Conservation (phyloP, 1,140 invertebrate genomes). For the Listronotus oregonensis region DNA sequence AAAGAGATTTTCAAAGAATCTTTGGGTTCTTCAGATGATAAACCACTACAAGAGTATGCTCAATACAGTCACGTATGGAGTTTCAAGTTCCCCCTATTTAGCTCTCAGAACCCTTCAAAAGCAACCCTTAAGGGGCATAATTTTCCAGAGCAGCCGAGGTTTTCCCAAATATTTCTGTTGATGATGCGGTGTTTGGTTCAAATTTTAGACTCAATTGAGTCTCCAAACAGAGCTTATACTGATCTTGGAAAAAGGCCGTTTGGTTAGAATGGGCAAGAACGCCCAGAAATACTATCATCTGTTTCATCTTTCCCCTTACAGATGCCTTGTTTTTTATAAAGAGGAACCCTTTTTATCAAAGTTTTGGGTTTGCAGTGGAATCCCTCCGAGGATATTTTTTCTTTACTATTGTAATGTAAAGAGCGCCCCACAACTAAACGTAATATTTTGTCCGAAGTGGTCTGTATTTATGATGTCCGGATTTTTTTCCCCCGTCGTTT, state of each 20-base stretch:
- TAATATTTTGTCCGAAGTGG: no score
- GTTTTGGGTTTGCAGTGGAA: neutral
- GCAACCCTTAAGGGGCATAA: conserved; percentile 31
- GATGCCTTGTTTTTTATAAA: neutral
- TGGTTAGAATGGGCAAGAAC: neutral
- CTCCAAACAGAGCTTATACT: neutral
- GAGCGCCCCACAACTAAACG: no score
- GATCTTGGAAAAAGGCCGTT: neutral
- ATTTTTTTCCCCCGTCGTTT: no score
- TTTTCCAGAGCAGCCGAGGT: conserved; percentile 30
- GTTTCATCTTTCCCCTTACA: no score
- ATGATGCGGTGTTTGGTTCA: conserved; percentile 11
- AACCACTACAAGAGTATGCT: conserved; percentile 14
- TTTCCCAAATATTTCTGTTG: conserved; percentile 41
- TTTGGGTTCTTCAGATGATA: conserved; percentile 17
- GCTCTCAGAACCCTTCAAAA: conserved; percentile 41
- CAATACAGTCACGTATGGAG: conserved; percentile 48
- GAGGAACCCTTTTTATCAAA: no score
- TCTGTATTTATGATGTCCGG: no score
- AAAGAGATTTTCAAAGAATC: conserved; percentile 27
- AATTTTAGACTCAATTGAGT: neutral
- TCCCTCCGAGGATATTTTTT: no score
- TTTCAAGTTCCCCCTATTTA: conserved; percentile 40
- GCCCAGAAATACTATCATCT: neutral
- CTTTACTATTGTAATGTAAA: no score